phyloP scores from a whole-genome alignment of 1,140 invertebrate genomes.

The Achroia grisella region DNA sequence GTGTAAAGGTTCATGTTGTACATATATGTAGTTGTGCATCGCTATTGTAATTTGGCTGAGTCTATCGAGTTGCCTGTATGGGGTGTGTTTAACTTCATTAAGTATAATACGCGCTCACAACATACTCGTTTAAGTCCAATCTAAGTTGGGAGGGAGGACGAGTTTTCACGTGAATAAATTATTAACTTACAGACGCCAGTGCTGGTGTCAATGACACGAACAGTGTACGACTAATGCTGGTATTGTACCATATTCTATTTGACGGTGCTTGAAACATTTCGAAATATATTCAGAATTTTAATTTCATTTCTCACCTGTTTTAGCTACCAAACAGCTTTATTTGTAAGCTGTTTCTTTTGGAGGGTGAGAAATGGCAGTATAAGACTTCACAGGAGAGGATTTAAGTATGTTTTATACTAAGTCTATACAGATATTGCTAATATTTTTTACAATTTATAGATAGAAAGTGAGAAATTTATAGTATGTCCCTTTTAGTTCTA shows the following conservation, averaged over 20 bases:
- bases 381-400: no score
- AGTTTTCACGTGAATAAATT: conserved; percentile 70
- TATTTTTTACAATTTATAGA: no score
- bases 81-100: conserved; percentile 69
- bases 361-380: neutral
- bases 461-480: no score
- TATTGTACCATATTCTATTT: conserved; percentile 13
- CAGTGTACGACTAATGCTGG: conserved; percentile 33
- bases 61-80: conserved; percentile 22
- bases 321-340: neutral
- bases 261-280: no score
- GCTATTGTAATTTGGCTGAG: no score
- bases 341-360: neutral
- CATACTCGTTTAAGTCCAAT: conserved; percentile 72
- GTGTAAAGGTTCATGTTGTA: neutral
- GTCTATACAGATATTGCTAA: no score
- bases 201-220: conserved; percentile 22
- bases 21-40: neutral
- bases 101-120: conserved; percentile 62
- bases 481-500: no score
- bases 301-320: no score
- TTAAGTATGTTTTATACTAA: no score
- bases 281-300: neutral
- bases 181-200: conserved; percentile 55
- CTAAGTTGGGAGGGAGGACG: conserved; percentile 59